These are phyloP conservation scores for Lophius piscatorius DNA, from an alignment of 2,113 vertebrate genomes.

Conservation along the genomic window DNA sequence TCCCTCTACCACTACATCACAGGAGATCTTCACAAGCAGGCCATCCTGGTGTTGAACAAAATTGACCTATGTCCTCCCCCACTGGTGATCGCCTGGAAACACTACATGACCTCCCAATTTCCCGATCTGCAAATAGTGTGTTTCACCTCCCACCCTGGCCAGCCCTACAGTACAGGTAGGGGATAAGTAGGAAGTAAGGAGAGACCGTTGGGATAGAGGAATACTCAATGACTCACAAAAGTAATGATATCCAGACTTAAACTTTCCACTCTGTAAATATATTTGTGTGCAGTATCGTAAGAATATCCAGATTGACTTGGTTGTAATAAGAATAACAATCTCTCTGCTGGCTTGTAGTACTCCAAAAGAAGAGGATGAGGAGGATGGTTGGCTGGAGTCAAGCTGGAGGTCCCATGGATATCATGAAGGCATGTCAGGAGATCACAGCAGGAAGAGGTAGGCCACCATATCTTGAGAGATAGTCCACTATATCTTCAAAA, in stretches of 20 bases:
- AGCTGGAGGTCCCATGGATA: conserved; percentile 86
- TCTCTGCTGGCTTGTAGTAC: conserved; percentile 70
- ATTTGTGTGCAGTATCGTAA: conserved; percentile 1
- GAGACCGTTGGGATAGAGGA: neutral
- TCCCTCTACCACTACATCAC: conserved; percentile 87
- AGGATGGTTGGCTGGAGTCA: conserved; percentile 82
- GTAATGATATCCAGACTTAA: neutral
- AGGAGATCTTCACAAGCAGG: conserved; percentile 81
- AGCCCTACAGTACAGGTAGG: conserved; percentile 74
- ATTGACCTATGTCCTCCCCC: conserved; percentile 85
- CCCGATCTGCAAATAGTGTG: conserved; percentile 85
- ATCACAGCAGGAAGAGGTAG: conserved; percentile 87
- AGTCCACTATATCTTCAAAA: neutral
- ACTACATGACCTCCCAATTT: conserved; percentile 87
- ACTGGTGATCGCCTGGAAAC: conserved; percentile 89
- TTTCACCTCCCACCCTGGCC: conserved; percentile 89
- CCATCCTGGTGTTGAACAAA: conserved; percentile 92
- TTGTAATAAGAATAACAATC: conserved; percentile 7
- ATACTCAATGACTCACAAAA: neutral
- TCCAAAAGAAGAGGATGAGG: conserved; percentile 86
- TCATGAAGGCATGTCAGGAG: conserved; percentile 87
- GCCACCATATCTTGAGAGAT: no score
- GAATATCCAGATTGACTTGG: conserved; percentile 3
- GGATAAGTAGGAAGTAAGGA: no score
- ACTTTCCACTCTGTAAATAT: neutral